Evolutionary conservation across 2,888 invertebrate species (phyloP), one percentile per base, ranked within the genome.

Genomic region (Timema cristinae): DNA sequence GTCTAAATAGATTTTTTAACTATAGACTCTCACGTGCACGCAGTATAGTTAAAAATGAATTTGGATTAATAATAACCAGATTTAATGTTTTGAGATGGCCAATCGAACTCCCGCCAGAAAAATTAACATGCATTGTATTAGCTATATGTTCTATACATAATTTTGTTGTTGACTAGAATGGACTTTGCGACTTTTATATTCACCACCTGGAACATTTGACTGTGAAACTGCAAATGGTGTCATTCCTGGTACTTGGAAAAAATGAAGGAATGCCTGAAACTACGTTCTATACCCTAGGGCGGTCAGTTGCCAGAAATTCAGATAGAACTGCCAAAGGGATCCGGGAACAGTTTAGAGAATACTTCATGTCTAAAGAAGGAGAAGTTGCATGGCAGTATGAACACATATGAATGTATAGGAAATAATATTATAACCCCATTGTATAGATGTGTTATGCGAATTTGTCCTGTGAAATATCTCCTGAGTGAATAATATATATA

Each of bases 321-420:
- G 56, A 56, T 16, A 56, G 56, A 56, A 56, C 2, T 6, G 56
- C 56, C 56, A 56, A 56, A 56, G 56, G 16, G 2, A 56, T 56
- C 56, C 56, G 56, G 56, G n/a, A 56, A 5, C 56, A 4, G 56
- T 56, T 56, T 2, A 6, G 15, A 56, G 56, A 56, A 15, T 56
- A 13, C 56, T 56, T 56, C 56, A 56, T 56, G 56, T 56, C 56
- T 9, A n/a, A 9, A 56, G 56, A 56, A 56, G 56, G 56, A 13
- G 56, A 56, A 56, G 56, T 56, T 56, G 56, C 11, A 56, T 56
- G 56, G 56, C 56, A 56, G 16, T 56, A 56, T 56, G 15, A 56
- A 16, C 7, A 56, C 56, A 56, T 56, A 13, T 6, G 16, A 56
- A 56, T 52, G 54, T 4, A 13, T n/a, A 56, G n/a, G 16, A 7